These are phyloP conservation scores for Schizopygopsis malacanthus DNA, from an alignment of 2,797 vertebrate species.

Conservation along the genomic window DNA sequence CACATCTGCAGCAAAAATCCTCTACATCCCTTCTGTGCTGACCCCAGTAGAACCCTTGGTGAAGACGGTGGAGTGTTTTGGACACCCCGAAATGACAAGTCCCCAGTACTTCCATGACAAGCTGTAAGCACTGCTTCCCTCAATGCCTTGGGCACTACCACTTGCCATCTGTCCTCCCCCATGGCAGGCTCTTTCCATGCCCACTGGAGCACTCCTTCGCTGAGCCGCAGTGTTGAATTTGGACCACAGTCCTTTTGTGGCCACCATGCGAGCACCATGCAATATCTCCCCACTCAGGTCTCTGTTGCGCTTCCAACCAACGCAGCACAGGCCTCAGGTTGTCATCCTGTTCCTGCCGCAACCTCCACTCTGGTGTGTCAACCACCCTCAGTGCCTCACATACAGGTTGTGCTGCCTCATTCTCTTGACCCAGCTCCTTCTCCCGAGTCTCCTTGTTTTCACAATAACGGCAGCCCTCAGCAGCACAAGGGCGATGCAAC, in stretches of 20 bases:
- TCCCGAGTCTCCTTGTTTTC: background rate
- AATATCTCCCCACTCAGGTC: conserved; percentile 18
- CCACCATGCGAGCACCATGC: too few relatives aligned
- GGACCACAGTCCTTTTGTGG: background rate
- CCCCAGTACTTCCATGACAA: background rate
- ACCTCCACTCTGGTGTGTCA: background rate
- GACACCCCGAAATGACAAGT: conserved; percentile 38
- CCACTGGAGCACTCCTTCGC: conserved; percentile 43
- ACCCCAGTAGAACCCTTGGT: conserved; percentile 28
- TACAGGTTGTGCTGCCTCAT: too few relatives aligned
- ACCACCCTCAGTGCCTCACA: background rate
- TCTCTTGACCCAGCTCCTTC: background rate
- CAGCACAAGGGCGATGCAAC: background rate
- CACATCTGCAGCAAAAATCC: conserved; percentile 24
- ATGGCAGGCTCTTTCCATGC: conserved; percentile 34
- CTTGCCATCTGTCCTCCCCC: conserved; percentile 16
- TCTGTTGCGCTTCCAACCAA: conserved; percentile 36
- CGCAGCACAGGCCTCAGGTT: conserved; percentile 23
- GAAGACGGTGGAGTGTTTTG: conserved; percentile 25
- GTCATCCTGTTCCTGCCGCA: conserved; percentile 40
- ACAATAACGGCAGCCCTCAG: background rate
- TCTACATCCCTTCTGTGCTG: background rate
- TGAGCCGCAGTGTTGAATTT: background rate
- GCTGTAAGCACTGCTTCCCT: background rate
- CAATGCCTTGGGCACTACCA: conserved; percentile 23